Conservation (phyloP, 1,140 invertebrate species). For the Scaptodrosophila lebanonensis region DNA sequence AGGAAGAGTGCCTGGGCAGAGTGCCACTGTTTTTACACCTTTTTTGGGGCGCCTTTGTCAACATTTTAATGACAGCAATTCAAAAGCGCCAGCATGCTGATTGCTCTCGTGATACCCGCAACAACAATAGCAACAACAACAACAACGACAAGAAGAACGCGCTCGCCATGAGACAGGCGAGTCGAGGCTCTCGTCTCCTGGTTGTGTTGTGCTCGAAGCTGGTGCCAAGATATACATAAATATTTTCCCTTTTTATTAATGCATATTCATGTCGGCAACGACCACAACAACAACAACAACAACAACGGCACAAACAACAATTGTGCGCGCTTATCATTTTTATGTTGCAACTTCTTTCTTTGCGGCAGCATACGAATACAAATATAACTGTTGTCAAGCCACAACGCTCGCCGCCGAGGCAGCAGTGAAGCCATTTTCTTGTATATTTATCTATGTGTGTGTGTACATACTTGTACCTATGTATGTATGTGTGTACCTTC, state of each 20-base stretch:
- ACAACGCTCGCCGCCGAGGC: no score
- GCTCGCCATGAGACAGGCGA: not conserved
- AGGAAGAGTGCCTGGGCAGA: conserved; percentile 9
- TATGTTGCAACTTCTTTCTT: conserved; percentile 51
- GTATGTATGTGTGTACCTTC: no score
- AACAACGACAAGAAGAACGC: not conserved
- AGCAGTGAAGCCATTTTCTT: no score
- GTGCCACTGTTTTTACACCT: conserved; percentile 61
- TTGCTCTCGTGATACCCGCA: conserved; percentile 56
- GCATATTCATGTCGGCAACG: conserved; percentile 52
- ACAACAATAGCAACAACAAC: no score
- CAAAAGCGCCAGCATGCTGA: conserved; percentile 47
- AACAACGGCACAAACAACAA: no score
- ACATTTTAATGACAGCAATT: conserved; percentile 76
- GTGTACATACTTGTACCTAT: no score
- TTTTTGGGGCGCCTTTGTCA: conserved; percentile 70
- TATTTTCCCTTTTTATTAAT: conserved; percentile 60
- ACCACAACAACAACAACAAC: no score
- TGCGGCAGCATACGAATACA: conserved; percentile 1
- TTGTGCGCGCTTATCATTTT: conserved; percentile 58
- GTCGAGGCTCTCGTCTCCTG: conserved; percentile 1
- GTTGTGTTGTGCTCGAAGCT: conserved; percentile 43
- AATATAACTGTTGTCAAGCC: no score
- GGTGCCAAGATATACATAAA: conserved; percentile 62
- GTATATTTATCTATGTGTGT: no score